Evolutionary conservation across 2,888 invertebrate genomes (phyloP), one percentile per base, ranked within the genome.

Genomic region (Spialia ferax): DNA sequence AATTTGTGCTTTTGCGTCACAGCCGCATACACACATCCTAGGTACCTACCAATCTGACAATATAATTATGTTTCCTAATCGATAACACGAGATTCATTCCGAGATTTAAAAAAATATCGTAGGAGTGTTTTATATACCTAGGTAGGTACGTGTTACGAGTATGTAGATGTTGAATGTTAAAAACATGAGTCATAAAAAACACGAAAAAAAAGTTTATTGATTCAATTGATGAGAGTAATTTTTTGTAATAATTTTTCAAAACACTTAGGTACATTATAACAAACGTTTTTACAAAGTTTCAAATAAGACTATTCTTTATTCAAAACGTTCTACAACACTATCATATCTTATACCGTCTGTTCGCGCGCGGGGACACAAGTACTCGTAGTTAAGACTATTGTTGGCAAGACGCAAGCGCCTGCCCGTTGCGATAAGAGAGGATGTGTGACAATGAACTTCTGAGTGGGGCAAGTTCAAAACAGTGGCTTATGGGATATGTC

Each of bases 1-100:
- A 63, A 65, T 63, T 32, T 32, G 45, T 54, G 61, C 84, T 97
- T 97, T 97, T 97, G 97, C 94, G 97, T 97, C 84, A 97, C 97
- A 93, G 97, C 97, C 93, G 97, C 97, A 42, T n/a, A 32, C 10
- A 32, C 32, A 32, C 32, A 32, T 11, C n/a, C 8, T 10, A 32
- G 1, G 1, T 11, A 32, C 8, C 0, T 32, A 32, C 32, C 2
- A 32, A 10, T 10, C 42, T 15, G n/a, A 93, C 97, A 97, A 95
- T 5, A 95, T 95, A n/a, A 42, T 15, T 6, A 4, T 42, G 11
- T 8, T 32, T 32, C 32, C 8, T 32, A 32, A 2, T 32, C 11
- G 7, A 32, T 32, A 7, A 11, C 2, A 32, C 10, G 32, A 2
- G 2, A 11, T 32, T 32, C 8, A 32, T 2, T 10, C 7, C 29